Percentiles rank a stretch among this genome's conserved stretches.
These are phyloP conservation scores for Psococerastis gibbosa DNA, from an alignment of 2,888 invertebrate genomes.

Conservation along the genomic window DNA sequence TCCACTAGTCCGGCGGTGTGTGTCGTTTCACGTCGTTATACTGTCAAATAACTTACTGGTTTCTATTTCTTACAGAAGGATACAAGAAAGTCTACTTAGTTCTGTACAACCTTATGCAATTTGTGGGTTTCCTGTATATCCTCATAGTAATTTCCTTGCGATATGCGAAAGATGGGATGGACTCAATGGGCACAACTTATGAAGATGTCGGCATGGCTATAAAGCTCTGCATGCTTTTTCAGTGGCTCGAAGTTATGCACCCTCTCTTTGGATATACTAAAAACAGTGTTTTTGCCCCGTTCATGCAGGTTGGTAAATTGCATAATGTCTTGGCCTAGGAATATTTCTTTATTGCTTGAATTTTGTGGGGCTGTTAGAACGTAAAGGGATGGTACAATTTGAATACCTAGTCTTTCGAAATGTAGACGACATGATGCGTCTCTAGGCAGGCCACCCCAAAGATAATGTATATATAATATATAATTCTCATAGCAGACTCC, in stretches of 20 bases:
- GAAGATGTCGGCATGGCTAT: constrained; percentile 54
- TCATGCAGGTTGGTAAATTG: constrained; percentile 39
- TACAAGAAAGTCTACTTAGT: constrained; percentile 66
- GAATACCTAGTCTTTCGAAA: too few relatives aligned
- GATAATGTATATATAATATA: too few relatives aligned
- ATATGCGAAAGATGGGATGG: constrained; percentile 52
- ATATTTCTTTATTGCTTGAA: too few relatives aligned
- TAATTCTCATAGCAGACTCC: too few relatives aligned
- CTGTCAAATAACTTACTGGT: too few relatives aligned
- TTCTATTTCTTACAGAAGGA: constrained; percentile 49
- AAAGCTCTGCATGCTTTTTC: constrained; percentile 63
- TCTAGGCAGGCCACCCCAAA: too few relatives aligned
- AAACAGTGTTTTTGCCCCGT: constrained; percentile 49
- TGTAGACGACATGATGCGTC: too few relatives aligned
- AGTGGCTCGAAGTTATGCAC: constrained; percentile 76
- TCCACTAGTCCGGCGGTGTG: too few relatives aligned
- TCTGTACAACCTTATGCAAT: constrained; percentile 78
- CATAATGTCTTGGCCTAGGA: too few relatives aligned
- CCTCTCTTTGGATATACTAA: constrained; percentile 75
- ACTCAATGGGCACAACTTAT: constrained; percentile 48
- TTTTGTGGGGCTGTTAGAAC: too few relatives aligned
- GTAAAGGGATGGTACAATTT: too few relatives aligned
- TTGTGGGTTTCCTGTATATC: constrained; percentile 65
- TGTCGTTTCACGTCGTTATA: too few relatives aligned
- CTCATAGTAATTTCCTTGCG: constrained; percentile 51